Evolutionary conservation across 2,888 invertebrate species (phyloP).

Genomic region (Apoda limacodes): DNA sequence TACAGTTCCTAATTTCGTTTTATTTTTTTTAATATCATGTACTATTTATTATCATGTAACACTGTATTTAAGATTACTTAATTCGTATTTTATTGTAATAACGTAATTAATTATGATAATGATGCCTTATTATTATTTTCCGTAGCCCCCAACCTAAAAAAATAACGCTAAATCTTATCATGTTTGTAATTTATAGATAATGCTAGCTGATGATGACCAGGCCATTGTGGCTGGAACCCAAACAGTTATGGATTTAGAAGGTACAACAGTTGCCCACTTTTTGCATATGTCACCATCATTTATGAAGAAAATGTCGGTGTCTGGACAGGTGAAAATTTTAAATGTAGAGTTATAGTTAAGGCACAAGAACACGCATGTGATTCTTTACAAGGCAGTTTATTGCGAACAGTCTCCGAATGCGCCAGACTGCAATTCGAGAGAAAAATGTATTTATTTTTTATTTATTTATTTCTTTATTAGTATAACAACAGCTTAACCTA

Average conservation of each 20-base stretch:
- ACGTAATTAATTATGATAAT: too few species aligned
- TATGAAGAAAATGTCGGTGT: constrained; percentile 47
- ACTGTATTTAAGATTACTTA: neutral
- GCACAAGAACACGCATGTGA: neutral
- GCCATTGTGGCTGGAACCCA: constrained; percentile 37
- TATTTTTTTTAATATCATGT: too few species aligned
- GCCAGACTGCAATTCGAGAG: too few species aligned
- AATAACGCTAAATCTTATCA: too few species aligned
- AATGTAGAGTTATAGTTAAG: neutral
- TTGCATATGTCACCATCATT: constrained; percentile 48
- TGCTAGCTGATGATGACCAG: constrained; percentile 55
- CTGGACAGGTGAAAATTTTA: constrained; percentile 30
- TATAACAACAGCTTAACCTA: too few species aligned
- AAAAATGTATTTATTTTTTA: too few species aligned
- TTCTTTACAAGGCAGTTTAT: too few species aligned
- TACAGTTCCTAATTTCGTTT: too few species aligned
- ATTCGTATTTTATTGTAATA: too few species aligned
- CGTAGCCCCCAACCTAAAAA: neutral
- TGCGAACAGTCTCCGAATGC: too few species aligned
- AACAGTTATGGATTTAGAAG: constrained; percentile 50
- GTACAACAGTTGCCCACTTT: constrained; percentile 45
- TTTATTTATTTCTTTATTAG: too few species aligned
- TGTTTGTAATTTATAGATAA: constrained; percentile 25
- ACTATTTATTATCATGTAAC: too few species aligned
- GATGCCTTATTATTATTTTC: neutral